These are phyloP conservation scores for Himalopsyche tibetana DNA, from an alignment of 2,888 invertebrate species.

Conservation along the genomic window DNA sequence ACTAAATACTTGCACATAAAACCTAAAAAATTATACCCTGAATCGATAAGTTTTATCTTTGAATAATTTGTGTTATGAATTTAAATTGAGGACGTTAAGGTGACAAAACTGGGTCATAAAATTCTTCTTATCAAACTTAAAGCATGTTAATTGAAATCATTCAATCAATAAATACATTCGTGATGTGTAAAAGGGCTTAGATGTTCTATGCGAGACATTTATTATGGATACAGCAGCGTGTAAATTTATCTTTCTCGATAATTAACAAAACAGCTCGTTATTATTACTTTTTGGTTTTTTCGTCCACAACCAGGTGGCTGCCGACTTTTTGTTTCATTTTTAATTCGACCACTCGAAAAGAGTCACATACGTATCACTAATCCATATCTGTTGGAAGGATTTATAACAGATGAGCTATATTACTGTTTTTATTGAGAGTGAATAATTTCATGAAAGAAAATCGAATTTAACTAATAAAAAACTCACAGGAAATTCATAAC, in stretches of 20 bases:
- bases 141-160: constrained; percentile 15
- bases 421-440: too few relatives aligned
- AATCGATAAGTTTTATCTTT: too few relatives aligned
- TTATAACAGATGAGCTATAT: not conserved
- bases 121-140: not conserved
- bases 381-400: not conserved
- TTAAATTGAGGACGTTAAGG: not conserved
- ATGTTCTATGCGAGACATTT: not conserved
- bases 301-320: constrained; percentile 32
- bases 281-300: constrained; percentile 5
- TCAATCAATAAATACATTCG: constrained; percentile 13
- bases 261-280: constrained; percentile 42
- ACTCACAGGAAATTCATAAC: too few relatives aligned
- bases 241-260: constrained; percentile 28
- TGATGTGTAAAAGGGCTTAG: not conserved
- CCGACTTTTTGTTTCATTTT: constrained; percentile 28
- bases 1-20: too few relatives aligned
- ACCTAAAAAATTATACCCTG: too few relatives aligned
- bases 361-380: constrained; percentile 19
- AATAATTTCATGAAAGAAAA: too few relatives aligned
- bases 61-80: not conserved
- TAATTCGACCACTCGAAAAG: constrained; percentile 7
- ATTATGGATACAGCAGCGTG: constrained; percentile 34
- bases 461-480: too few relatives aligned
- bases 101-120: constrained; percentile 39